Base-by-base conservation (phyloP, 2,113 vertebrate genomes). In the Thamnaconus septentrionalis region DNA sequence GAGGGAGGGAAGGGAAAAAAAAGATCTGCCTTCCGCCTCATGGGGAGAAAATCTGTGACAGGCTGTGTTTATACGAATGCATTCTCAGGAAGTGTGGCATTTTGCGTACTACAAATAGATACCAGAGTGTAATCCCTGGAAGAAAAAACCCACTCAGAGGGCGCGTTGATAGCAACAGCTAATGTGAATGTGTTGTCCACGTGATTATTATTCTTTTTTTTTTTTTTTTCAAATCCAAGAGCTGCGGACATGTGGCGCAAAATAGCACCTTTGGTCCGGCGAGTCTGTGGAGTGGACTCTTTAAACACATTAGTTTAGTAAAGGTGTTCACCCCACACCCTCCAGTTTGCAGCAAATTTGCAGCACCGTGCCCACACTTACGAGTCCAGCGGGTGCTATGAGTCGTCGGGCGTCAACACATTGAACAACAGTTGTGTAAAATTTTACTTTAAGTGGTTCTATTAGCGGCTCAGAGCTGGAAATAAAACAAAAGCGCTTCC, bases 251-350 rank as follows among this genome's bases (percentile, higher is more conserved):
- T 83, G 69, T 84, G 73, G 54, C 50, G 61, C 50, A 78, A 84
- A 85, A 83, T 62, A 49, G 69, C 64, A 61, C 75, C 69, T 84
- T 85, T 81, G 76, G 73, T 82, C 65, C 63, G 58, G 70, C 80
- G 73, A 79, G 81, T 63, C 48, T 66, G 73, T 71, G 44, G 55
- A 87, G 82, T 85, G 78, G 64, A 64, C 80, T 76, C 87, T 88
- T 76, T 66, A 87, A 87, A 88, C 75, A 61, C 87, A 90, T 90
- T 84, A 83, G 69, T 83, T 86, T 78, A 81, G 18, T 31, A 86
- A 90, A 81, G 78, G 82, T 81, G 69, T 81, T 81, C 73, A 82
- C 77, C 55, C 57, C 44, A 45, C 5, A 45, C 7, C 7, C 44
- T 63, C 66, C 66, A 6, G 74, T 73, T 76, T 75, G 72, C 57